Evolutionary conservation across 2,888 invertebrate genomes (phyloP).

Genomic region (Polyploca ridens): DNA sequence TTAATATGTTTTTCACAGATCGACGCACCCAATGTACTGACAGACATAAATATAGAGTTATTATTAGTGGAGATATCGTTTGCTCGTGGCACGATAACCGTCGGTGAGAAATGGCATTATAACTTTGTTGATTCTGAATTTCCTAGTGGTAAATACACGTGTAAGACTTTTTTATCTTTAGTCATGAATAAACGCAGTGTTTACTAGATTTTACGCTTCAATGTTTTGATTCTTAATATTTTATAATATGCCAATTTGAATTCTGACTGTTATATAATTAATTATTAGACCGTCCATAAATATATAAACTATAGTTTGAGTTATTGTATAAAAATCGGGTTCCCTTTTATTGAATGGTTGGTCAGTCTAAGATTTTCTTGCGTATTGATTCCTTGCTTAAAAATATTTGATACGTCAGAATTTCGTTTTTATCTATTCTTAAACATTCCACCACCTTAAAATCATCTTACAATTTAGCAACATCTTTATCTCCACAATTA

Average conservation of each 20-base stretch:
- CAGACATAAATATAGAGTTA: slow-evolving; percentile 40
- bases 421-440: background rate
- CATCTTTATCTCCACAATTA: background rate
- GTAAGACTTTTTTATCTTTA: slow-evolving; percentile 16
- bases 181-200: background rate
- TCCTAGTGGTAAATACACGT: slow-evolving; percentile 16
- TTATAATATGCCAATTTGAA: background rate
- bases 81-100: slow-evolving; percentile 12
- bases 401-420: background rate
- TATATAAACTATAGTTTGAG: no score
- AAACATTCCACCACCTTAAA: background rate
- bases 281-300: no score
- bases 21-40: slow-evolving; percentile 36
- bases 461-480: background rate
- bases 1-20: slow-evolving; percentile 18
- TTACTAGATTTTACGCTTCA: background rate
- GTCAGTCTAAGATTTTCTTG: background rate
- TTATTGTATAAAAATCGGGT: background rate
- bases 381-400: background rate
- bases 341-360: background rate
- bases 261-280: no score
- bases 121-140: slow-evolving; percentile 15
- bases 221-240: background rate
- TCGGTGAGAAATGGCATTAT: slow-evolving; percentile 11
- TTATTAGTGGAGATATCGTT: slow-evolving; percentile 43